Conservation (phyloP, 2,888 invertebrate species). For the Watsonalla cultraria region DNA sequence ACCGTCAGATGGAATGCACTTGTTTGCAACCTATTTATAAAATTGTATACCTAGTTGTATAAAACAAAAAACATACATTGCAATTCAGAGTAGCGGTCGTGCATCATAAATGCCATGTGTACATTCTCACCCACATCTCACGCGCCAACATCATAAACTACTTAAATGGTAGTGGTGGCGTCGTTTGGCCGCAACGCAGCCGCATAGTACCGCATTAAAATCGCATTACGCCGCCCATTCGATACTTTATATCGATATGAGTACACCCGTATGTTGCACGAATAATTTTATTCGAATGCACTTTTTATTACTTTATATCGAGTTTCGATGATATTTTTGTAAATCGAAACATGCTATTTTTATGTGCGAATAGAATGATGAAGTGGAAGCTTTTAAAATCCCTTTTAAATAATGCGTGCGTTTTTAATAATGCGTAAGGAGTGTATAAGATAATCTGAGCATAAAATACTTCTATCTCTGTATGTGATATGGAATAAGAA, state of each 20-base stretch:
- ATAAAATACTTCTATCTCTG: no score
- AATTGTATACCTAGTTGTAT: no score
- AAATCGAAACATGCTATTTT: neutral
- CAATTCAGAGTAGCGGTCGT: no score
- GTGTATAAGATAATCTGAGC: no score
- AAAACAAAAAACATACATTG: no score
- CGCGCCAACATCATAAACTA: constrained; percentile 13
- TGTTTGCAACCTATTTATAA: no score
- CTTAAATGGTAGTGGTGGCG: constrained; percentile 19
- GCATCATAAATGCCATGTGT: no score
- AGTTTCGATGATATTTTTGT: neutral
- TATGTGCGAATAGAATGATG: neutral
- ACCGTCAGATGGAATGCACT: no score
- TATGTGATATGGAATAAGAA: no score
- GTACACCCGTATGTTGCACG: constrained; percentile 23
- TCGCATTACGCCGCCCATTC: constrained; percentile 43
- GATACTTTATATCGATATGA: constrained; percentile 38
- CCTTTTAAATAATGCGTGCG: neutral
- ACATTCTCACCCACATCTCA: constrained; percentile 8
- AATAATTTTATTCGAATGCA: constrained; percentile 1
- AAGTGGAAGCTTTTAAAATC: neutral
- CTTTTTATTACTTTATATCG: neutral
- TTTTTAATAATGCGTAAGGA: no score
- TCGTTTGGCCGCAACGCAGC: constrained; percentile 28
- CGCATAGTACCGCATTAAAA: constrained; percentile 48